Percentiles rank a stretch among this genome's conserved stretches.
Conservation (phyloP, 2,888 invertebrate species). For the Pherbina coryleti region DNA sequence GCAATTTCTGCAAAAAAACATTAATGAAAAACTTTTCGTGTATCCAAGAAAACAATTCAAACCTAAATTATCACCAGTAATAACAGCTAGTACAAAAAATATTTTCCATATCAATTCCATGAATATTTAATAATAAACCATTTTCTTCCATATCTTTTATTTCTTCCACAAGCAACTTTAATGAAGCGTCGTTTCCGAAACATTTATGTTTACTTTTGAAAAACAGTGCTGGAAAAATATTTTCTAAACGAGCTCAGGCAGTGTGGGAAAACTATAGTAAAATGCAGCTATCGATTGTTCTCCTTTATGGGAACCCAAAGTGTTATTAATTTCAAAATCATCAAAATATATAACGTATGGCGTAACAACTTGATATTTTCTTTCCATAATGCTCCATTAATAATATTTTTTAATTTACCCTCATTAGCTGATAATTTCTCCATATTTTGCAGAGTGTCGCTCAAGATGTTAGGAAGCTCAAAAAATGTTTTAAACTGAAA, state of each 20-base stretch:
- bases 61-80: conserved; percentile 22
- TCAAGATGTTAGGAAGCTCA: conserved; percentile 27
- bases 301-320: conserved; percentile 28
- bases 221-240: conserved; percentile 10
- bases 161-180: conserved; percentile 9
- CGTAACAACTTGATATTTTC: not conserved
- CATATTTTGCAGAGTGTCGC: conserved; percentile 32
- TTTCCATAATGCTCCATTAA: conserved; percentile 19
- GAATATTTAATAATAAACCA: not conserved
- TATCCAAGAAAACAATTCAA: not conserved
- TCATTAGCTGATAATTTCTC: conserved; percentile 14
- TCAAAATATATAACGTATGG: not conserved
- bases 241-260: not conserved
- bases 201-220: conserved; percentile 19
- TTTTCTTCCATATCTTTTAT: conserved; percentile 26
- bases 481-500: conserved; percentile 29
- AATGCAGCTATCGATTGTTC: conserved; percentile 23
- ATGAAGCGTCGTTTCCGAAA: conserved; percentile 14
- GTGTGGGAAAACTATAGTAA: not conserved
- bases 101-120: not conserved
- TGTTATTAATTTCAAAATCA: no score
- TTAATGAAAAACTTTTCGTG: conserved; percentile 18
- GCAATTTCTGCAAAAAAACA: conserved; percentile 18
- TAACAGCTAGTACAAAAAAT: not conserved
- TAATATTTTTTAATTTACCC: conserved; percentile 27